These are phyloP conservation scores for Didymodactylos carnosus DNA, from an alignment of 2,888 invertebrate species.

Conservation along the genomic window DNA sequence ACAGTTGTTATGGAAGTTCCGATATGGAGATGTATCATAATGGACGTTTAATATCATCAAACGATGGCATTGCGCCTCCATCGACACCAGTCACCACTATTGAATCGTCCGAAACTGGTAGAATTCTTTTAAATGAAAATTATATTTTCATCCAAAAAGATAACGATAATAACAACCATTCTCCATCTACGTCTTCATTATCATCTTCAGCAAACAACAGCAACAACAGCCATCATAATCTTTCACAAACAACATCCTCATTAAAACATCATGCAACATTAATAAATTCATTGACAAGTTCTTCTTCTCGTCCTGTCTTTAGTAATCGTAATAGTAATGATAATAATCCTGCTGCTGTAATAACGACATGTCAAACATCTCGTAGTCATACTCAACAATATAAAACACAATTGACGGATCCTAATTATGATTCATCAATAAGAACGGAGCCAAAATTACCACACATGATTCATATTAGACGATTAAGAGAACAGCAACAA, in stretches of 20 bases:
- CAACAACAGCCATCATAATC: too few relatives aligned
- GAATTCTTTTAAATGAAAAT: background rate
- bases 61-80: too few relatives aligned
- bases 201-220: background rate
- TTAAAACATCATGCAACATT: too few relatives aligned
- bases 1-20: background rate
- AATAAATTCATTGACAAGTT: too few relatives aligned
- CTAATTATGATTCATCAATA: too few relatives aligned
- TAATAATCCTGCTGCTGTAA: background rate
- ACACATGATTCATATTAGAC: too few relatives aligned
- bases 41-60: background rate
- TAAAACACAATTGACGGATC: background rate
- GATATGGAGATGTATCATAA: background rate
- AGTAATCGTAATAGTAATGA: too few relatives aligned
- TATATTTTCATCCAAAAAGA: background rate
- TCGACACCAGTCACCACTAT: background rate
- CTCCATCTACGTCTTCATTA: background rate
- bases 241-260: too few relatives aligned
- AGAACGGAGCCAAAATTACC: too few relatives aligned
- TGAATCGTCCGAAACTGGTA: background rate
- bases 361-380: background rate
- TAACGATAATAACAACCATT: background rate
- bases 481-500: too few relatives aligned
- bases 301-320: too few relatives aligned
- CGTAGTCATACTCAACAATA: background rate